Percentiles rank a stretch among this genome's conserved stretches.
Evolutionary conservation across 1,140 invertebrate genomes (phyloP).

Genomic region (Drosophila kurseongensis): DNA sequence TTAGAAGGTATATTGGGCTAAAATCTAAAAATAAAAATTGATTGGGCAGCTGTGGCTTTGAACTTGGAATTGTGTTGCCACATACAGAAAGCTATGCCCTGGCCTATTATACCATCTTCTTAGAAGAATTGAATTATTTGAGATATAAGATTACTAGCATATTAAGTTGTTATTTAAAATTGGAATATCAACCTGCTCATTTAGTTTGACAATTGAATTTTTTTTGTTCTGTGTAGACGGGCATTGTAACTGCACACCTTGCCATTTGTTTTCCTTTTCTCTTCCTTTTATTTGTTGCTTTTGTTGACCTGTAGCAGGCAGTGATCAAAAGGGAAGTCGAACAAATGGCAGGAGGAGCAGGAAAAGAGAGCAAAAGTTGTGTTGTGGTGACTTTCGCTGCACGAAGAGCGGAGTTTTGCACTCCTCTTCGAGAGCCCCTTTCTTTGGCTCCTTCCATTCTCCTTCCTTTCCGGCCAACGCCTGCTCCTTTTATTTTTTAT

Average conservation of each 20-base stretch:
- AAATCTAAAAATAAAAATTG: too few species aligned
- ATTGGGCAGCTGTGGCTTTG: too few species aligned
- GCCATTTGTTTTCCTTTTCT: slow-evolving; percentile 37
- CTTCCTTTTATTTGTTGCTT: slow-evolving; percentile 14
- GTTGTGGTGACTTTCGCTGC: slow-evolving; percentile 59
- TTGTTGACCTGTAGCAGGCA: slow-evolving; percentile 52
- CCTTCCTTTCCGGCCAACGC: slow-evolving; percentile 44
- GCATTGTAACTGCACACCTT: slow-evolving; percentile 53
- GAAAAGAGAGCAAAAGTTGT: slow-evolving; percentile 44
- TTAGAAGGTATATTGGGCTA: too few species aligned
- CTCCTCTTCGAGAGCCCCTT: slow-evolving; percentile 12
- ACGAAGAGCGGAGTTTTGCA: slow-evolving; percentile 40
- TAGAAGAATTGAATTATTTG: too few species aligned
- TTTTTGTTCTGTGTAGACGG: neutral
- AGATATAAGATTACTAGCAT: neutral
- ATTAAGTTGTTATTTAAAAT: too few species aligned
- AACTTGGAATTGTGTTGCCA: too few species aligned
- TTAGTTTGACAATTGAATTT: too few species aligned
- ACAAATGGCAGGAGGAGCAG: slow-evolving; percentile 5
- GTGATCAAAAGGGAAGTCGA: slow-evolving; percentile 16
- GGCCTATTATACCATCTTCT: too few species aligned
- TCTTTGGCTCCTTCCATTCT: slow-evolving; percentile 3
- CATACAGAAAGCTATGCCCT: too few species aligned
- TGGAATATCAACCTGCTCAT: too few species aligned
- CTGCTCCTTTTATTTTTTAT: slow-evolving; percentile 51